Evolutionary conservation across 2,888 invertebrate species (phyloP), one percentile per base, ranked within the genome.

Genomic region (Theretra japonica): DNA sequence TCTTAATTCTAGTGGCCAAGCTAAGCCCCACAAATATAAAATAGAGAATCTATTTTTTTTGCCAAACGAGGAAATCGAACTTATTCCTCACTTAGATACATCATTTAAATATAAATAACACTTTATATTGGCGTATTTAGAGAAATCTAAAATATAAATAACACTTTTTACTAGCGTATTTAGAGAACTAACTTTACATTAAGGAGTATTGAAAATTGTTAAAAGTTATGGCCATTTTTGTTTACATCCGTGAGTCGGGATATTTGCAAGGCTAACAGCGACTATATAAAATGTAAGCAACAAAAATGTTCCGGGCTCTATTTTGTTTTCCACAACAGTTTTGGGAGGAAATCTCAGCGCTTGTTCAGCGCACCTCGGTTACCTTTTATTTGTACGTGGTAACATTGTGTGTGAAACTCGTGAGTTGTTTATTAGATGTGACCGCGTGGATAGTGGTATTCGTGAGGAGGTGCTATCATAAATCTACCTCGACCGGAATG

Each of bases 401-500:
- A 65, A 48, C 65, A 65, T 48, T 65, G 65, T 62, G 53, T 60
- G 53, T 70, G 25, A 56, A 70, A 65, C 56, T 81, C 80, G 83
- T 83, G 86, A 86, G 83, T 86, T 86, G 86, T 88, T 90, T 87
- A 89, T 87, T 84, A 83, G 86, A 84, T 84, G 84, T 83, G 87
- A 83, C 83, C 85, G 85, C 81, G 84, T 81, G 82, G 86, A 88
- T 86, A 87, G 86, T 89, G 87, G 88, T 86, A 86, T 87, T 89
- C 87, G 90, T 88, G 89, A 88, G 87, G 84, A 84, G 86, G 85
- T 83, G 85, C 82, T 86, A 84, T 90, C 89, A 90, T 93, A 93
- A 93, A 93, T 93, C 92, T 92, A 88, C 88, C 85, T 82, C 80
- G 81, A 84, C 84, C 87, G 88, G 87, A 91, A 91, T 89, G 86